Percentiles rank a stretch among this genome's conserved stretches.
These are phyloP conservation scores for Brachyrhaphis roseni DNA, from an alignment of 2,797 vertebrate species.

Conservation along the genomic window DNA sequence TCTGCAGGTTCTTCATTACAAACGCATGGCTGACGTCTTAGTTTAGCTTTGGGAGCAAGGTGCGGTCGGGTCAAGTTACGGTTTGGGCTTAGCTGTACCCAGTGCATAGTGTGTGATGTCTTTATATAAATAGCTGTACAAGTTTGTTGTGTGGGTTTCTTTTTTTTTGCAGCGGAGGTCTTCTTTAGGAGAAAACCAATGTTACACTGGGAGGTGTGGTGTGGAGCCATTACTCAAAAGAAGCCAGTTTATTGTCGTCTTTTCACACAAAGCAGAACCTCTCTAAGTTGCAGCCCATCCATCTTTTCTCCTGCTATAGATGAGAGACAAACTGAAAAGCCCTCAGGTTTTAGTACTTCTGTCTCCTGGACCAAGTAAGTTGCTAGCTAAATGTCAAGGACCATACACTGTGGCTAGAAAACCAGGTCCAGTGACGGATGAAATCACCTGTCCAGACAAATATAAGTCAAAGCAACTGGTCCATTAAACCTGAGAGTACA, in stretches of 20 bases:
- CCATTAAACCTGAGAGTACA: neutral
- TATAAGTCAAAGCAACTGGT: neutral
- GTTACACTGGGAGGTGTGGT: neutral
- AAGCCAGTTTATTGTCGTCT: neutral
- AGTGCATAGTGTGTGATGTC: neutral
- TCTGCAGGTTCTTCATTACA: neutral
- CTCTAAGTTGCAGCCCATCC: neutral
- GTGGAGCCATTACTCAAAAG: neutral
- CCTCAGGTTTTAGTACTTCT: neutral
- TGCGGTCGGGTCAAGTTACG: neutral
- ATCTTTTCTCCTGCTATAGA: neutral
- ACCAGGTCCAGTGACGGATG: neutral
- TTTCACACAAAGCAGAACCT: neutral
- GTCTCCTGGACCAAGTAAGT: neutral
- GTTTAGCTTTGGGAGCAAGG: neutral
- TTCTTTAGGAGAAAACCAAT: neutral
- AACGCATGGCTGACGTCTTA: neutral
- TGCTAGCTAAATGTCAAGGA: neutral
- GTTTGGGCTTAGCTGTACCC: neutral
- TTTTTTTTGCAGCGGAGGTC: neutral
- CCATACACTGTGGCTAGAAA: neutral
- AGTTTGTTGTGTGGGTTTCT: neutral
- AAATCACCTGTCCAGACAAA: neutral
- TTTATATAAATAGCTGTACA: neutral
- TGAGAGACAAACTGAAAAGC: neutral